Percentiles rank a stretch among this genome's conserved stretches.
Evolutionary conservation across 2,113 vertebrate genomes (phyloP).

Genomic region (Labrus mixtus): DNA sequence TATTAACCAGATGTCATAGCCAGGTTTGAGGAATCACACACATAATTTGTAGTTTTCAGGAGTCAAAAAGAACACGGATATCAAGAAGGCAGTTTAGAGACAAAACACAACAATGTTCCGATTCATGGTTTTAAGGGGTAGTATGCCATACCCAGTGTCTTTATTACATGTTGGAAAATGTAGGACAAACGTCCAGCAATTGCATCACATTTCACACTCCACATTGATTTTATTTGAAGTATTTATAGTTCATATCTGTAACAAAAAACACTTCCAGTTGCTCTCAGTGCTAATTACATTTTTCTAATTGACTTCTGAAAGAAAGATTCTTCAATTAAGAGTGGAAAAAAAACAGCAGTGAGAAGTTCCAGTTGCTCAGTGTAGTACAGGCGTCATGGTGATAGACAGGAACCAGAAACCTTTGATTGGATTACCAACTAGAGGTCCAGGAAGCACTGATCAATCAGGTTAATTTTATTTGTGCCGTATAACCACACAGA

Average conservation of each 20-base stretch:
- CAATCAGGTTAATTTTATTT: conserved; percentile 52
- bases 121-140: too few relatives aligned
- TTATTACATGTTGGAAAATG: not conserved
- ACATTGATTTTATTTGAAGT: not conserved
- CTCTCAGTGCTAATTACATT: too few relatives aligned
- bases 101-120: too few relatives aligned
- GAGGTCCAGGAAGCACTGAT: conserved; percentile 57
- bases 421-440: conserved; percentile 55
- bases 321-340: not conserved
- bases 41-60: too few relatives aligned
- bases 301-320: not conserved
- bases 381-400: conserved; percentile 9
- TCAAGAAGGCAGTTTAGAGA: too few relatives aligned
- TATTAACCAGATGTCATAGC: too few relatives aligned
- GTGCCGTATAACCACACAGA: conserved; percentile 29
- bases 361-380: not conserved
- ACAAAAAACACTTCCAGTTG: too few relatives aligned
- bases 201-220: not conserved
- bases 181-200: not conserved
- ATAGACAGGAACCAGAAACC: conserved; percentile 62
- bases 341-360: not conserved
- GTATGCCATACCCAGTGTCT: too few relatives aligned
- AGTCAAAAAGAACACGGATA: too few relatives aligned
- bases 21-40: too few relatives aligned
- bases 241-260: not conserved